Base-by-base conservation (phyloP, 1,140 invertebrate species). In the Papilio dardanus region DNA sequence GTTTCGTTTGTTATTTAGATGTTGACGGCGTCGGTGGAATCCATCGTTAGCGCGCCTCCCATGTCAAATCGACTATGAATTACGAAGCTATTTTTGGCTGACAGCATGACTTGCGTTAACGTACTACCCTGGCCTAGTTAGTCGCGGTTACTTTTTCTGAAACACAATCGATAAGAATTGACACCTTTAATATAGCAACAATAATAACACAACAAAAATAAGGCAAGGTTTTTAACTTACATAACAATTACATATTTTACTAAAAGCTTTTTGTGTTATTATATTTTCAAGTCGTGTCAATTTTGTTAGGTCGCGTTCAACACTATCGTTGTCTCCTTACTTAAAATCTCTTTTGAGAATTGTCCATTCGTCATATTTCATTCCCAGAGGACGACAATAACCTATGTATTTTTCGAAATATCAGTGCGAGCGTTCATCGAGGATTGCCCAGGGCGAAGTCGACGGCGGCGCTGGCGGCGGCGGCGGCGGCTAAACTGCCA, bases 401-500 rank as follows among this genome's bases (percentile, higher is more conserved):
- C 71, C 33, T 73, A 33, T 33, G 71, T 73, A 73, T 76, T 68
- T 77, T 77, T 33, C 10, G 58, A 65, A 58, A 71, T 74, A 68
- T 71, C 68, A 73, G 65, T 71, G 71, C 21, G 16, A 37, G 33
- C 37, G 66, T 37, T 71, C 21, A 74, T 77, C 50, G 50, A 21
- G 50, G 7, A 54, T 24, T 24, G 66, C 73, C 76, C 62, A 58
- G 28, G 58, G 67, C 76, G 76, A n/a, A 74, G 31, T 42, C 67
- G 42, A 40, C 58, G 28, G 30, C 33, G 76, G 37, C 14, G 35
- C n/a, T n/a, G n/a, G n/a, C n/a, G n/a, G n/a, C n/a, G n/a, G n/a
- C n/a, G n/a, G n/a, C 66, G 42, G 58, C 58, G 35, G 30, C 42
- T 75, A 78, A 78, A 78, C 77, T 78, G 71, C 77, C 77, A 78